Base-by-base conservation (phyloP, 2,113 vertebrate genomes). In the Neogobius melanostomus region DNA sequence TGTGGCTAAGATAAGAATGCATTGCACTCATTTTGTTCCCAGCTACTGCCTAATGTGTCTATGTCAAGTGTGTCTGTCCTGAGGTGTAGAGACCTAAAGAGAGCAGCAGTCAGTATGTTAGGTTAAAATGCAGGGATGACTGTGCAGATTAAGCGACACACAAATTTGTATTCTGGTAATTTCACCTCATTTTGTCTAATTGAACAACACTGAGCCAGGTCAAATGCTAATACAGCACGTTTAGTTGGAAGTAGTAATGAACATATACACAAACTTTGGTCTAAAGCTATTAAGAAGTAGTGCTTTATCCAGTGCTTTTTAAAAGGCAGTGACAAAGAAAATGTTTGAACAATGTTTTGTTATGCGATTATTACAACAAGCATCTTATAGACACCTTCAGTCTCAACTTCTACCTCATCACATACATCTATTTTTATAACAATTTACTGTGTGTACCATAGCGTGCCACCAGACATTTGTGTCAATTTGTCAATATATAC, bases 1-100 rank as follows among this genome's bases (percentile, higher is more conserved):
- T 81, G 82, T 75, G 71, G 75, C 76, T 79, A 65, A 72, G 81
- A 85, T 87, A 81, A 83, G 74, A 81, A 81, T 75, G 72, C 74
- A 68, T 78, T 71, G 77, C 59, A 85, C 72, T 53, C 52, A 9
- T 57, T 36, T 36, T 86, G 79, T 73, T 82, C 79, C 69, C 66
- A 80, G 60, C 36, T 79, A 79, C 76, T 74, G 52, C 47, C 57
- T 66, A 57, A 56, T 65, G 63, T 66, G 65, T 64, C 46, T 75
- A 59, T 16, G 11, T 67, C 62, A 62, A 47, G 15, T 67, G 36
- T 57, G 46, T 16, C 7, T 67, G 65, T 61, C 36, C 8, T 44
- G 50, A 51, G 74, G 51, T 66, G 9, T 57, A 28, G 54, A 14
- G 12, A 64, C 48, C 43, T 48, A 57, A 54, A 65, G 59, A 75